Conservation (phyloP, 2,888 invertebrate species). For the Hypselothyrea guttata region DNA sequence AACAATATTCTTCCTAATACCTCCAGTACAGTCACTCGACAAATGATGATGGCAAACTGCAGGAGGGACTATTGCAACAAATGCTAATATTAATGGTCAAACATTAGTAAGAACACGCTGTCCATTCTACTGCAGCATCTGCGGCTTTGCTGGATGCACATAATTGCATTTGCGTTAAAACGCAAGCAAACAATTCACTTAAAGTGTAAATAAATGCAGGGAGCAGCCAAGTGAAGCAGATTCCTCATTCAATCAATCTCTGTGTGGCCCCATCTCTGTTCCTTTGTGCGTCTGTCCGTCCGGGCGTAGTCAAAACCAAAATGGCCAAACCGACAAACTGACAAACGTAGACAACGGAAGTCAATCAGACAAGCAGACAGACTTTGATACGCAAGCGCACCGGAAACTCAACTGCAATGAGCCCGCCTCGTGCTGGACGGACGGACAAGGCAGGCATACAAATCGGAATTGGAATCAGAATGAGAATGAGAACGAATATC, state of each 20-base stretch:
- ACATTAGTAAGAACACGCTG: slow-evolving; percentile 57
- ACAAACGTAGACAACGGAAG: slow-evolving; percentile 76
- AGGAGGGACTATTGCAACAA: slow-evolving; percentile 42
- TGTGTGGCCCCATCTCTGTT: slow-evolving; percentile 2
- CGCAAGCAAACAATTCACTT: slow-evolving; percentile 78
- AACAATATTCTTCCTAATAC: neutral
- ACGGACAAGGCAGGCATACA: neutral
- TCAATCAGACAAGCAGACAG: slow-evolving; percentile 72
- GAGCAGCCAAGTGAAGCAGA: slow-evolving; percentile 38
- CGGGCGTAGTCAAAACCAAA: slow-evolving; percentile 62
- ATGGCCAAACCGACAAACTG: slow-evolving; percentile 75
- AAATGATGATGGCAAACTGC: slow-evolving; percentile 34
- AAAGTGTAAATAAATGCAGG: slow-evolving; percentile 72
- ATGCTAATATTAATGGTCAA: slow-evolving; percentile 46
- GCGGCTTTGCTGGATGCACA: slow-evolving; percentile 50
- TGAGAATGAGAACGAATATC: neutral
- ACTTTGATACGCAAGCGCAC: slow-evolving; percentile 73
- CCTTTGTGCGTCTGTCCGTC: slow-evolving; percentile 23
- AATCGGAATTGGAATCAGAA: neutral
- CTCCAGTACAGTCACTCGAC: slow-evolving; percentile 5
- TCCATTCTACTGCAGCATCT: slow-evolving; percentile 31
- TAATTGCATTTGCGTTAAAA: slow-evolving; percentile 78
- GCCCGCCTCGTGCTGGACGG: slow-evolving; percentile 37
- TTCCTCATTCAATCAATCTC: slow-evolving; percentile 28
- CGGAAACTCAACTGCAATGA: slow-evolving; percentile 69